Evolutionary conservation across 2,797 vertebrate genomes (phyloP).

Genomic region (Notamacropus eugenii): DNA sequence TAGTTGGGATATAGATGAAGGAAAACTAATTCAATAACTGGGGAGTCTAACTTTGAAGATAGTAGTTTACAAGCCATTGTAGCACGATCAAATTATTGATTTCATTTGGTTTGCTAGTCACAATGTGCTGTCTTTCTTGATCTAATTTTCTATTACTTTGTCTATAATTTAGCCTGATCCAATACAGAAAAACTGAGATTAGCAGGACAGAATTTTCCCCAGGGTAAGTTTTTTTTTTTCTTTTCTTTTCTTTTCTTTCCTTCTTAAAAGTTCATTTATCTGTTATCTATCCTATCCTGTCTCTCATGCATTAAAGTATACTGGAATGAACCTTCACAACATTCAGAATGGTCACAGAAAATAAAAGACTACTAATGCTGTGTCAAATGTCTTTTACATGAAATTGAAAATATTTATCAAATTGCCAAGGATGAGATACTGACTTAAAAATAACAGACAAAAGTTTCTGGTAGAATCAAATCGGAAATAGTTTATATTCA

Average conservation of each 20-base stretch:
- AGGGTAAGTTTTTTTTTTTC: accelerated
- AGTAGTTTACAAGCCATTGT: background rate
- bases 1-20: background rate
- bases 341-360: background rate
- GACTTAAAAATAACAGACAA: background rate
- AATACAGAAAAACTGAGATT: background rate
- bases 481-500: background rate
- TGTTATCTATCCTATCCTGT: accelerated
- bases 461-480: background rate
- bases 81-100: background rate
- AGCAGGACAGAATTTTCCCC: background rate
- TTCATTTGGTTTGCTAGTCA: background rate
- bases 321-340: background rate
- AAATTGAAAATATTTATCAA: constrained; percentile 24
- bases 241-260: accelerated
- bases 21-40: background rate
- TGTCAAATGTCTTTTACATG: constrained; percentile 15
- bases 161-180: background rate
- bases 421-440: constrained; percentile 23
- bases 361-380: background rate
- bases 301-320: background rate
- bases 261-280: background rate
- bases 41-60: background rate
- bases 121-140: background rate
- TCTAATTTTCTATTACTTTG: background rate